phyloP scores from a whole-genome alignment of 1,140 invertebrate genomes.

The Armadillidium nasatum region DNA sequence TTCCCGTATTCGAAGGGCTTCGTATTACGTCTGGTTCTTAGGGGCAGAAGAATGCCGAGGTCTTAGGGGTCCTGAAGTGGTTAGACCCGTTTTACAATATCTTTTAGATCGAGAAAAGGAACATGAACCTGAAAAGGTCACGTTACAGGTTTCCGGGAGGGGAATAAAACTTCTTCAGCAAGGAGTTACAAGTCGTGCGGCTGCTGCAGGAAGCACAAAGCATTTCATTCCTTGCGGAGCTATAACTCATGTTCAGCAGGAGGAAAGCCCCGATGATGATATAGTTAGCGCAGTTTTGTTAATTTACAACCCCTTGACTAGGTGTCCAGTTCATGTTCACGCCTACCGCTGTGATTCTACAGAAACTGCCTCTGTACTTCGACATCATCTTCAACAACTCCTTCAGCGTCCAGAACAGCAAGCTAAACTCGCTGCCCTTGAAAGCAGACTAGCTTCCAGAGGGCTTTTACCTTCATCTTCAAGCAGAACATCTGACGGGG shows the following conservation, averaged over 20 bases:
- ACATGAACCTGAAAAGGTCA: constrained; percentile 86
- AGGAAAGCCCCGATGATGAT: constrained; percentile 63
- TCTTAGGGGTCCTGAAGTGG: constrained; percentile 71
- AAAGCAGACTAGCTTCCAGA: constrained; percentile 56
- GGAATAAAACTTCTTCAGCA: constrained; percentile 87
- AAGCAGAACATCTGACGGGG: constrained; percentile 31
- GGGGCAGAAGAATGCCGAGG: constrained; percentile 91
- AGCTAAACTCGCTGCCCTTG: constrained; percentile 75
- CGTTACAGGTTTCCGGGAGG: constrained; percentile 75
- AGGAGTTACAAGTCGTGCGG: constrained; percentile 45
- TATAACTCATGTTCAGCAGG: constrained; percentile 76
- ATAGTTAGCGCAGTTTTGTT: constrained; percentile 84
- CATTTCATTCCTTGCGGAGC: constrained; percentile 92
- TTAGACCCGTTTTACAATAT: constrained; percentile 74
- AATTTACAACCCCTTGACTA: constrained; percentile 84
- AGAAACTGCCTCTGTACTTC: constrained; percentile 80
- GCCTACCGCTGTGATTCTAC: constrained; percentile 92
- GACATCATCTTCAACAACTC: constrained; percentile 71
- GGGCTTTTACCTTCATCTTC: constrained; percentile 47
- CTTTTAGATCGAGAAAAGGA: constrained; percentile 76
- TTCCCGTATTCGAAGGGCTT: neutral
- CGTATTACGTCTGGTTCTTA: constrained; percentile 95
- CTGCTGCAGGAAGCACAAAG: constrained; percentile 66
- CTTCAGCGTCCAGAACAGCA: constrained; percentile 80
- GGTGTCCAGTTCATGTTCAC: constrained; percentile 83